A percentile compares a stretch with the other conserved stretches of the same genome.
These are phyloP conservation scores for Pammene aurita DNA, from an alignment of 2,888 invertebrate species.

Conservation along the genomic window DNA sequence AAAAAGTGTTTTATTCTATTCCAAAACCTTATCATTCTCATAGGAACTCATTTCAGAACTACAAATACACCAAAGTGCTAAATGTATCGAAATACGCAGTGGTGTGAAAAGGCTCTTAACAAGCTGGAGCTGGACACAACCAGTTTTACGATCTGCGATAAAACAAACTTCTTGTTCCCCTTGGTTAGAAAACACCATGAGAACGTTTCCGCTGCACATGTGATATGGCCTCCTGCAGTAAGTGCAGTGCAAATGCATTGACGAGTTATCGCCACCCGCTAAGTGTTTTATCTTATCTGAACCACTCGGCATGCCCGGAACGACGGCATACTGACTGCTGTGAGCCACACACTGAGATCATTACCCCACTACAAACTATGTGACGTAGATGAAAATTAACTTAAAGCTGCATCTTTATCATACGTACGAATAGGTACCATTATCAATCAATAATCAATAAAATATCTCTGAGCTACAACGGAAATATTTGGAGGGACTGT, in stretches of 20 bases:
- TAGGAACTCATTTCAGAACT: too few relatives aligned
- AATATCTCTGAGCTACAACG: too few relatives aligned
- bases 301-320: not conserved
- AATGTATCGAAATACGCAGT: too few relatives aligned
- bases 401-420: too few relatives aligned
- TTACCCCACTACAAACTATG: not conserved
- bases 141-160: not conserved
- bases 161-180: too few relatives aligned
- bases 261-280: conserved; percentile 3
- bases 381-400: too few relatives aligned
- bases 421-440: not conserved
- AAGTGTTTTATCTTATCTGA: conserved; percentile 3
- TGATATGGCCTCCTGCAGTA: not conserved
- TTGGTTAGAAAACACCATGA: not conserved
- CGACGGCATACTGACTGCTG: too few relatives aligned
- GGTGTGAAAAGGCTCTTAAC: too few relatives aligned
- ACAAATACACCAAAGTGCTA: too few relatives aligned
- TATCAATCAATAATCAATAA: not conserved
- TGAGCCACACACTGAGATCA: not conserved
- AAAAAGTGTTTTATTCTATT: too few relatives aligned
- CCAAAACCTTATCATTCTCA: too few relatives aligned
- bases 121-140: too few relatives aligned
- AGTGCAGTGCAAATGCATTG: not conserved
- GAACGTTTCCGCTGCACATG: not conserved
- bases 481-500: not conserved